Evolutionary conservation across 1,140 invertebrate species (phyloP).

Genomic region (Sinonovacula constricta): DNA sequence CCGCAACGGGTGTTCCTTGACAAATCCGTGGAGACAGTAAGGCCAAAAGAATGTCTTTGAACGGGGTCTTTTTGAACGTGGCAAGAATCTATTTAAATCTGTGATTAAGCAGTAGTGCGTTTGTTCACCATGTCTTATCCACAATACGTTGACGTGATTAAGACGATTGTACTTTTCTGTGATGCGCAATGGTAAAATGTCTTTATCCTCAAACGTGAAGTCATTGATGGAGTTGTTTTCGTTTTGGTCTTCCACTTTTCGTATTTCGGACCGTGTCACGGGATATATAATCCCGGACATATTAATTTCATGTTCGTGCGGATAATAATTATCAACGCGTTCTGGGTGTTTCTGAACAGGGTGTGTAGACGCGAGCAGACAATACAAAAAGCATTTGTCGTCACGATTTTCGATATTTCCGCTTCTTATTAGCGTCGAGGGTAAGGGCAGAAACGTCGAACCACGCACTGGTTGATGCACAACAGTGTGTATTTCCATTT

Average conservation of each 20-base stretch:
- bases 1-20: background rate
- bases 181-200: slow-evolving; percentile 8
- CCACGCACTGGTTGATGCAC: background rate
- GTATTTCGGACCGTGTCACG: background rate
- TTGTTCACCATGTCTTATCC: background rate
- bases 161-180: background rate
- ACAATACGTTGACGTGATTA: slow-evolving; percentile 11
- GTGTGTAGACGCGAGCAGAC: background rate
- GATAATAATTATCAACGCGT: background rate
- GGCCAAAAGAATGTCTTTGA: background rate
- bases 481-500: slow-evolving; percentile 11
- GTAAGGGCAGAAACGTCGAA: slow-evolving; percentile 10
- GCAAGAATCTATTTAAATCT: slow-evolving; percentile 5
- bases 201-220: background rate
- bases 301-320: slow-evolving; percentile 14
- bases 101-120: slow-evolving; percentile 15
- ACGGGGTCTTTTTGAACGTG: background rate
- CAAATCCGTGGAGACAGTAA: slow-evolving; percentile 7
- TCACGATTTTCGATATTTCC: background rate
- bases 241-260: slow-evolving; percentile 16
- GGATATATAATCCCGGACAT: slow-evolving; percentile 5
- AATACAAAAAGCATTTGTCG: slow-evolving; percentile 6
- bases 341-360: background rate
- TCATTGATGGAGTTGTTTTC: background rate
- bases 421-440: background rate